Evolutionary conservation across 2,888 invertebrate genomes (phyloP), one percentile per base, ranked within the genome.

Genomic region (Macropis europaea): DNA sequence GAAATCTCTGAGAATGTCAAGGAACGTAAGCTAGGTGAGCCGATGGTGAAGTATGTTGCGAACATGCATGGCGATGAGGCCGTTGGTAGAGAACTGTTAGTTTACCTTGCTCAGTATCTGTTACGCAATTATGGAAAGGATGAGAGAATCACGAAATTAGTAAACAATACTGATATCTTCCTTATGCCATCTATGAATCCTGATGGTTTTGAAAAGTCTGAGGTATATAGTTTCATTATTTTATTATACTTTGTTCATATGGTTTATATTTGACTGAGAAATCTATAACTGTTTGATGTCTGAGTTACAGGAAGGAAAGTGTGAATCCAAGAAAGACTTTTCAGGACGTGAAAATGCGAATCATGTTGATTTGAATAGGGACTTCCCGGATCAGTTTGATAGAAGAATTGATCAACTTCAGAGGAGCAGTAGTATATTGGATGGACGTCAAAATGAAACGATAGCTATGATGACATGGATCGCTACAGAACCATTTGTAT

Each of bases 121-220:
- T 91, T 98, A 52, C 90, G 92, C 6, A 95, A 95, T 86, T 96
- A 96, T 87, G 94, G 94, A 2, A 93, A 91, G 62, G 92, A 93
- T 81, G 91, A 93, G 0, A 91, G 95, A 61, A 92, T 98, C 17
- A 95, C 96, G 0, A 92, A 91, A 66, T 90, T 99, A 61, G 93
- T 99, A 0, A 94, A 99, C 86, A 92, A 91, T 3, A 98, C 97
- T 0, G 96, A 99, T 87, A 97, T 99, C 75, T 98, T 95, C 90
- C 91, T 99, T 83, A 95, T 99, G 97, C 99, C 99, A 0, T 96
- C 97, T 0, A 94, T 99, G 93, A 99, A 99, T 91, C 99, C 99
- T 32, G 96, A 99, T 92, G 99, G 99, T 13, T 99, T 95, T 91
- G 97, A 96, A 88, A 92, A 92, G 62, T 95, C 98, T 54, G 87